A percentile compares a stretch with the other conserved stretches of the same genome.
phyloP scores from a whole-genome alignment of 2,797 vertebrate species.

The Erithacus rubecula region DNA sequence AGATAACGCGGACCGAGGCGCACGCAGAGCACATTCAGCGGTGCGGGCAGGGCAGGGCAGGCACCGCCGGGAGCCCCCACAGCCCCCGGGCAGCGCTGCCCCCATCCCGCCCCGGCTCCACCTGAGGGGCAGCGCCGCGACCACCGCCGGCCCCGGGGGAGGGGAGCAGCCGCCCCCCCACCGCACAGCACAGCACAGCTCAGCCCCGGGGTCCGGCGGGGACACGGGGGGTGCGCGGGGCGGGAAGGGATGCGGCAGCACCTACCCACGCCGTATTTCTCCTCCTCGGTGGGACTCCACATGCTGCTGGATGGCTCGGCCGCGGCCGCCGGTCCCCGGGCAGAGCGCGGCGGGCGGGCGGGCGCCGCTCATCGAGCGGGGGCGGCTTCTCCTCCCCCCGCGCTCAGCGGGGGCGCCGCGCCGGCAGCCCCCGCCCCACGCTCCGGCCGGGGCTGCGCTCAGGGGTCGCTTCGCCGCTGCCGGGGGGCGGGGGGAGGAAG shows the following conservation, averaged over 20 bases:
- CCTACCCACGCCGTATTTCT: constrained; percentile 95
- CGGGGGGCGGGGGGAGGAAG: neutral
- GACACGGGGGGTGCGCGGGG: neutral
- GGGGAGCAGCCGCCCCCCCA: neutral
- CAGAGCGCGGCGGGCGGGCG: constrained; percentile 25
- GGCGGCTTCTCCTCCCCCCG: constrained; percentile 26
- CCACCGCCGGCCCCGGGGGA: neutral
- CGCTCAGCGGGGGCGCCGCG: neutral
- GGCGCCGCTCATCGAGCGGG: constrained; percentile 56
- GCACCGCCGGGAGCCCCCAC: neutral
- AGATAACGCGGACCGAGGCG: neutral
- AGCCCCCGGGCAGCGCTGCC: neutral
- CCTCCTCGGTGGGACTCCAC: constrained; percentile 93
- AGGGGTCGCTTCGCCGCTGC: neutral
- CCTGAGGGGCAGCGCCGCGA: neutral
- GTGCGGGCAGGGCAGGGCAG: neutral
- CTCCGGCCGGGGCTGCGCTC: neutral
- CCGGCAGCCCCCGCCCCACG: neutral
- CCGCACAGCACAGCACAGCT: neutral
- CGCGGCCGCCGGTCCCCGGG: constrained; percentile 33
- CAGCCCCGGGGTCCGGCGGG: neutral
- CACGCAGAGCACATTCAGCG: neutral
- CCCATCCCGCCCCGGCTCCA: neutral
- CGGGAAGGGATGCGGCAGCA: constrained; percentile 23
- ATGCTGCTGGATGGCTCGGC: constrained; percentile 69